Evolutionary conservation across 2,797 vertebrate genomes (phyloP).

Genomic region (Crenichthys baileyi): DNA sequence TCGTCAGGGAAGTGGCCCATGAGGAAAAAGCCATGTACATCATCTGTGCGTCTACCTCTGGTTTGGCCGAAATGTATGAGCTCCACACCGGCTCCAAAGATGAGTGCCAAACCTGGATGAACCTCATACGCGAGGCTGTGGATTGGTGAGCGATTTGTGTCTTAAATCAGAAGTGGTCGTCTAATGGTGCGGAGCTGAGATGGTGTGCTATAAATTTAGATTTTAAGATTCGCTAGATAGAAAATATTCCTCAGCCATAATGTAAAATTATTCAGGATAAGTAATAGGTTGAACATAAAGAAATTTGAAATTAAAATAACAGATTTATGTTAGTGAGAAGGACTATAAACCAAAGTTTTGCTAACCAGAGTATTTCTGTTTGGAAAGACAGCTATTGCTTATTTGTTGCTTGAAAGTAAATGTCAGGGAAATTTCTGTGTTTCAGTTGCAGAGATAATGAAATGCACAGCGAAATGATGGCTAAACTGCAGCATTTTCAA

Average conservation of each 20-base stretch:
- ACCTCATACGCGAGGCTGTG: conserved; percentile 86
- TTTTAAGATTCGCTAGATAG: background rate
- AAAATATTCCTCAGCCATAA: background rate
- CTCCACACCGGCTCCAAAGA: conserved; percentile 87
- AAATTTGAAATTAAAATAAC: background rate
- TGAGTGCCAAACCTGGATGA: conserved; percentile 87
- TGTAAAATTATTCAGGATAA: background rate
- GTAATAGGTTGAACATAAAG: background rate
- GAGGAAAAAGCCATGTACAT: conserved; percentile 92
- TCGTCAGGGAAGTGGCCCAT: conserved; percentile 91
- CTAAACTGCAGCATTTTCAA: conserved; percentile 81
- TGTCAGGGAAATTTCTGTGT: background rate
- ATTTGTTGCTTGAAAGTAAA: background rate
- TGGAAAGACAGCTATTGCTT: background rate
- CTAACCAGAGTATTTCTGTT: background rate
- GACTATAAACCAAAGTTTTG: background rate
- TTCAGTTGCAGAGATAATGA: conserved; percentile 83
- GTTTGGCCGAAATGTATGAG: conserved; percentile 92
- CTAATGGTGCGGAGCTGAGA: background rate
- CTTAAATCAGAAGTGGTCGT: background rate
- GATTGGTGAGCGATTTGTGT: conserved; percentile 78
- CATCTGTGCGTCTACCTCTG: conserved; percentile 83
- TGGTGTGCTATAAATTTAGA: background rate
- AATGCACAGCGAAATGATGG: conserved; percentile 66
- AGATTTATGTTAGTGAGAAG: background rate